Base-by-base conservation (phyloP, 2,113 vertebrate genomes). In the Camarhynchus parvulus region DNA sequence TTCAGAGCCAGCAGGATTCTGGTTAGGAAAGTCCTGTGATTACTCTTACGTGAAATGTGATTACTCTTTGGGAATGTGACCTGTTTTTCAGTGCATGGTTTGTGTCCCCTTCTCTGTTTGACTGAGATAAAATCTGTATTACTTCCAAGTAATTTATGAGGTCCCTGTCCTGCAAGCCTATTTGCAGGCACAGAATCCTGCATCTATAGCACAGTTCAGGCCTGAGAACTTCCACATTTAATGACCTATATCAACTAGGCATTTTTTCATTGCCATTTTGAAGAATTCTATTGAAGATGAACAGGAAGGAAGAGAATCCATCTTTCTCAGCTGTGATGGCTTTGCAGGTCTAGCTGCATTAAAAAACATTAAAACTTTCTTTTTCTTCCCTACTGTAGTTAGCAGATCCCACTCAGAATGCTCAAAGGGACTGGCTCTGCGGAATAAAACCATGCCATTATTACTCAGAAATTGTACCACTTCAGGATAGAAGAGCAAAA, bases 201-300 rank as follows among this genome's bases (percentile, higher is more conserved):
- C 22, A 61, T 73, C 50, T 89, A 73, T 94, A 73, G 67, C 42
- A 28, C 30, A 31, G 50, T 47, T 89, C 64, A 27, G 91, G 69
- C 35, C 63, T 73, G 35, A 42, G 30, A 94, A 52, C 35, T 58
- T 83, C 67, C 70, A 61, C 19, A 28, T 73, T 85, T 89, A 83
- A 80, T 66, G 59, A 42, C 63, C 55, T 85, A 28, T 92, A 59
- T 47, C 82, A 89, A 62, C 37, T 11, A 56, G 35, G 12, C 28
- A 30, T n/a, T 93, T 92, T 56, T 79, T 68, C 35, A 33, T 41
- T n/a, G 13, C 22, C 15, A 84, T 79, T 94, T 91, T 68, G 49
- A 91, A 95, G 28, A 87, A 79, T 87, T 94, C 84, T 85, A 2
- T 20, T 92, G 81, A 88, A 90, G 47, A 89, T 53, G 47, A 76